These are phyloP conservation scores for Mesochorus sp. DNA, from an alignment of 2,888 invertebrate genomes.

Conservation along the genomic window DNA sequence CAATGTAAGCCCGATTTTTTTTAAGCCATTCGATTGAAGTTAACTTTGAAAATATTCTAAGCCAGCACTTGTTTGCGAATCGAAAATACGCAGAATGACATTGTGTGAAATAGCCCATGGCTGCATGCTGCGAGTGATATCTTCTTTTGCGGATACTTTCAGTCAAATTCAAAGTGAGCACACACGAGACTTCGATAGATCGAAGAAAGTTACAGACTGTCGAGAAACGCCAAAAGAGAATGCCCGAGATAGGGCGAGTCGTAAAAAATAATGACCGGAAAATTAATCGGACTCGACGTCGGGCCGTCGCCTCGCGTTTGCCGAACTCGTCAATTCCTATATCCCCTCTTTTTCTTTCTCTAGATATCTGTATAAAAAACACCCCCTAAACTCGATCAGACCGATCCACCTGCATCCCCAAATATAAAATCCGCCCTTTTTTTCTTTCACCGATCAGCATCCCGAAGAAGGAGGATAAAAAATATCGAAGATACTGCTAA, in stretches of 20 bases:
- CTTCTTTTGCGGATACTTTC: slow-evolving; percentile 50
- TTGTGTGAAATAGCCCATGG: slow-evolving; percentile 4
- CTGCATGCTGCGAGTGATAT: slow-evolving; percentile 16
- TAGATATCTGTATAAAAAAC: slow-evolving; percentile 25
- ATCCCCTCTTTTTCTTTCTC: slow-evolving; percentile 18
- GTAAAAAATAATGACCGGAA: slow-evolving; percentile 81
- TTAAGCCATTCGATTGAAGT: not conserved
- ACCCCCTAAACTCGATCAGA: slow-evolving; percentile 50
- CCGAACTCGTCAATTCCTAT: slow-evolving; percentile 73
- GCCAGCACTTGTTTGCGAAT: too few species aligned
- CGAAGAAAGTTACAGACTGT: slow-evolving; percentile 11
- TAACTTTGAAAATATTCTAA: not conserved
- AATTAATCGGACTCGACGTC: slow-evolving; percentile 80
- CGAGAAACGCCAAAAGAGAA: slow-evolving; percentile 52
- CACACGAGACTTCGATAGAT: slow-evolving; percentile 21
- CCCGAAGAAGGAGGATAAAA: slow-evolving; percentile 19
- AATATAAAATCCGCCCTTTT: slow-evolving; percentile 5
- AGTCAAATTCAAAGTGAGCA: slow-evolving; percentile 62
- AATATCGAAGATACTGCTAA: slow-evolving; percentile 49
- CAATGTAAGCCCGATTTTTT: too few species aligned
- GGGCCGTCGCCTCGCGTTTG: slow-evolving; percentile 76
- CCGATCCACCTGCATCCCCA: slow-evolving; percentile 32
- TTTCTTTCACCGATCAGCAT: slow-evolving; percentile 14
- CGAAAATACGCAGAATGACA: not conserved
- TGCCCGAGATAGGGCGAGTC: slow-evolving; percentile 77